Evolutionary conservation across 2,888 invertebrate species (phyloP), one percentile per base, ranked within the genome.

Genomic region (Elegia similella): DNA sequence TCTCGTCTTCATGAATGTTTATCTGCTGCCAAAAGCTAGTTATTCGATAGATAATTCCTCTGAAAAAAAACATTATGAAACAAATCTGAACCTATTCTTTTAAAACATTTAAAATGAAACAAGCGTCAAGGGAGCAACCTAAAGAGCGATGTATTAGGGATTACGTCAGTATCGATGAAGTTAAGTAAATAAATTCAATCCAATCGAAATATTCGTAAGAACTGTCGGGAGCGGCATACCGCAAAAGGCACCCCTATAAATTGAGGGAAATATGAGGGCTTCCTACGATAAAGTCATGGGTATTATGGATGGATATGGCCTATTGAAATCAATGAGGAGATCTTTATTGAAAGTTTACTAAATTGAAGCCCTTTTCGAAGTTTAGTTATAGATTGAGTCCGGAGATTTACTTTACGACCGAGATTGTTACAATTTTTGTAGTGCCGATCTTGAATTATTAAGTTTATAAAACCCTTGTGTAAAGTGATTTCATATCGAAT

Each of bases 251-350:
- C 81, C 81, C 75, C 71, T 75, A 86, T 88, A 84, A 87, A 86
- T 85, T 83, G 78, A 66, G 70, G 71, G 71, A 82, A 84, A 85
- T 85, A 83, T 86, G 77, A 82, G 75, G 72, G 71, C 73, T 72
- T 63, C 75, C 74, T 58, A 53, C 78, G 82, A 87, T 86, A 87
- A 88, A 86, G 78, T 82, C 79, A 68, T 73, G 71, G 74, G 73
- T 82, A 84, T 80, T 82, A 80, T 73, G 71, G 73, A 82, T 78
- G 77, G 77, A 75, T 80, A 84, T 76, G 74, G 78, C 66, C 82
- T 74, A 86, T 87, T 84, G 82, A 86, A 87, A 87, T 83, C 86
- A 83, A 87, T 86, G 79, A 79, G 59, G 59, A 64, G 76, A 79
- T 80, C 84, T 84, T 85, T 82, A 87, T 86, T 78, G 81, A 77